Conservation (phyloP, 2,113 vertebrate species). For the Pteropus alecto region DNA sequence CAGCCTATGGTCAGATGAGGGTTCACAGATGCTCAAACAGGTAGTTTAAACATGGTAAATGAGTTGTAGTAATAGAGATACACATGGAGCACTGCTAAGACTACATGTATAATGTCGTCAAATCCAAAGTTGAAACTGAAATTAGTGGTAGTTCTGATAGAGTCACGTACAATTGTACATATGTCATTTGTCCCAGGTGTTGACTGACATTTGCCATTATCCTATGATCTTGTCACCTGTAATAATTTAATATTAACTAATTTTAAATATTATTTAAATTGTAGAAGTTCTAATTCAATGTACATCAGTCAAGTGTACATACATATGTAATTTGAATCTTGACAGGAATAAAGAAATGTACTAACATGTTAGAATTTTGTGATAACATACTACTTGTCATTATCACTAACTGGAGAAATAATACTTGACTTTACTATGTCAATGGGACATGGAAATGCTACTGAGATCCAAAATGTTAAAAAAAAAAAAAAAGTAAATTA, state of each 20-base stretch:
- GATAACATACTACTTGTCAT: neutral
- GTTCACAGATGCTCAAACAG: neutral
- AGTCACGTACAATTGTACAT: neutral
- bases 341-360: neutral
- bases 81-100: neutral
- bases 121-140: neutral
- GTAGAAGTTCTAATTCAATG: neutral
- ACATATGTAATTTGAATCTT: neutral
- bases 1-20: neutral
- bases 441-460: neutral
- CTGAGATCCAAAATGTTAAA: neutral
- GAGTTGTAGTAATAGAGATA: neutral
- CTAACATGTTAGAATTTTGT: neutral
- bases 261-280: neutral
- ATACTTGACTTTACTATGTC: neutral
- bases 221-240: neutral
- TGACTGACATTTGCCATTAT: neutral
- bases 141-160: neutral
- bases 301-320: neutral
- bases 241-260: slow-evolving; percentile 1
- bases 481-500: neutral
- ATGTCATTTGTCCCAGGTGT: neutral
- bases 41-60: neutral
- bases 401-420: neutral
- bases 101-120: neutral